A percentile compares a stretch with the other conserved stretches of the same genome.
Conservation (phyloP, 2,797 vertebrate species). For the Gadopsis bispinosus region DNA sequence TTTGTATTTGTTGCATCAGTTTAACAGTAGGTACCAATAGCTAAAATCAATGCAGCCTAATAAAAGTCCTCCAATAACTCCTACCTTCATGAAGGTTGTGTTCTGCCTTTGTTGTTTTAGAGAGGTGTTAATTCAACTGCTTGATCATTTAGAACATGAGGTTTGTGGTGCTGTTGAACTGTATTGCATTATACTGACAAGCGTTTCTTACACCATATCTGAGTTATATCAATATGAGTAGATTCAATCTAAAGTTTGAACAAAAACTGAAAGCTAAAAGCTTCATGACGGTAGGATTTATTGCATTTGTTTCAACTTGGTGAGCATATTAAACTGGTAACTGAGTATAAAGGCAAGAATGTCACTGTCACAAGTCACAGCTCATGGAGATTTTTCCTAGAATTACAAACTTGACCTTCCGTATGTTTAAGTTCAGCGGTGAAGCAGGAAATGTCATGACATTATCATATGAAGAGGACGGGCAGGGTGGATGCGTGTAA, state of each 20-base stretch:
- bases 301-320: background rate
- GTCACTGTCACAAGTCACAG: background rate
- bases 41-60: background rate
- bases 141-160: background rate
- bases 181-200: background rate
- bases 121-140: background rate
- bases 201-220: background rate
- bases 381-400: background rate
- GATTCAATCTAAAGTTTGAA: background rate
- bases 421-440: background rate
- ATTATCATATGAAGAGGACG: background rate
- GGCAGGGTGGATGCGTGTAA: background rate
- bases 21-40: background rate
- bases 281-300: background rate
- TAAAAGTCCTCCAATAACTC: background rate
- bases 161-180: background rate
- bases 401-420: slow-evolving; percentile 1
- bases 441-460: background rate
- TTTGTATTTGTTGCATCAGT: background rate
- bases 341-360: background rate
- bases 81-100: background rate
- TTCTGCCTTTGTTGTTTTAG: background rate
- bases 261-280: background rate
- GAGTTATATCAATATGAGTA: background rate
- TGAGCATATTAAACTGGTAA: background rate